Percentiles rank a stretch among this genome's conserved stretches.
Conservation (phyloP, 2,888 invertebrate species). For the Pilophorus perplexus region DNA sequence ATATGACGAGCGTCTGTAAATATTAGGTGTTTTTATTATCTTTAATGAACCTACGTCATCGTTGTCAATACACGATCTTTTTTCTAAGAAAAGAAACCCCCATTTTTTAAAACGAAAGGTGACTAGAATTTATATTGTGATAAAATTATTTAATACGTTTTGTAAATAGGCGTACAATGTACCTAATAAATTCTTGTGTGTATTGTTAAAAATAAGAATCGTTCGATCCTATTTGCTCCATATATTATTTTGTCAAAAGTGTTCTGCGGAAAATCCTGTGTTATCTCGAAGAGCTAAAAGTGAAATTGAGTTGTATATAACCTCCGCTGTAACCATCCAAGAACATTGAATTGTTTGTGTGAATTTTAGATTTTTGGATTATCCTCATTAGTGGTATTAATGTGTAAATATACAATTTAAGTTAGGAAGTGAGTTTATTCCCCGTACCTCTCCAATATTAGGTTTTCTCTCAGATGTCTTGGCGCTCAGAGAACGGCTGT, state of each 20-base stretch:
- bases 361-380: constrained; percentile 4
- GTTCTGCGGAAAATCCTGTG: too few species aligned
- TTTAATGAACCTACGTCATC: background rate
- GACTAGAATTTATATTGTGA: constrained; percentile 23
- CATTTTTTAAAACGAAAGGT: background rate
- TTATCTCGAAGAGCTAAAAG: too few species aligned
- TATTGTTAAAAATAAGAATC: constrained; percentile 33
- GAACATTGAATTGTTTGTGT: background rate
- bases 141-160: constrained; percentile 9
- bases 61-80: background rate
- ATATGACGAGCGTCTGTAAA: background rate
- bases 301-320: too few species aligned
- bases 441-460: too few species aligned
- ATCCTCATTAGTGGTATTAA: background rate
- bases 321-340: too few species aligned
- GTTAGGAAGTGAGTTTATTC: too few species aligned
- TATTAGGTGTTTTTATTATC: background rate
- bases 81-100: constrained; percentile 6
- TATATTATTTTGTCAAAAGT: background rate
- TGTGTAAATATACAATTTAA: constrained; percentile 18
- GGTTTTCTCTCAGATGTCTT: too few species aligned
- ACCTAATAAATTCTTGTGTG: constrained; percentile 14
- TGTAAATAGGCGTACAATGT: constrained; percentile 19
- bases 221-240: constrained; percentile 1
- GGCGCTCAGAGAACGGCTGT: too few species aligned